phyloP scores from a whole-genome alignment of 2,113 vertebrate species.

The Tautogolabrus adspersus region DNA sequence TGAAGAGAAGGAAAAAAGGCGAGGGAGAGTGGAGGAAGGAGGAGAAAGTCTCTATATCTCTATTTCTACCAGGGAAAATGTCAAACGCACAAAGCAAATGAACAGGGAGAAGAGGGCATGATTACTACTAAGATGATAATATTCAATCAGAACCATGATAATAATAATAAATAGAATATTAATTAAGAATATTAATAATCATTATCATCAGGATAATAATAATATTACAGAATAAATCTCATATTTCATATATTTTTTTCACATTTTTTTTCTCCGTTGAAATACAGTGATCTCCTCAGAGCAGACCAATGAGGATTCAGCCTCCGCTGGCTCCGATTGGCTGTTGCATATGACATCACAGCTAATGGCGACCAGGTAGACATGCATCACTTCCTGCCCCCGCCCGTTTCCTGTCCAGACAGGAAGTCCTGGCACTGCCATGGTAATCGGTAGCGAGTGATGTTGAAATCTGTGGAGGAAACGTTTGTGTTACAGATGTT shows the following conservation, averaged over 20 bases:
- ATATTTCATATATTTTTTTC: conserved; percentile 77
- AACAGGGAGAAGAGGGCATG: conserved; percentile 91
- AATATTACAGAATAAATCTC: conserved; percentile 99
- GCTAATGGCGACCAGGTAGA: conserved; percentile 97
- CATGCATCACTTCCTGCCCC: conserved; percentile 90
- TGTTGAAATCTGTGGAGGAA: conserved; percentile 62
- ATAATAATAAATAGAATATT: conserved; percentile 81
- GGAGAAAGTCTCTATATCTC: conserved; percentile 65
- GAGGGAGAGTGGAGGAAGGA: conserved; percentile 35
- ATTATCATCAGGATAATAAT: conserved; percentile 89
- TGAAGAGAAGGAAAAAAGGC: conserved; percentile 10
- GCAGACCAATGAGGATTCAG: conserved; percentile 78
- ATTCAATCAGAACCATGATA: conserved; percentile 78
- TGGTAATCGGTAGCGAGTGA: conserved; percentile 71
- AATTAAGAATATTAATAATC: conserved; percentile 82
- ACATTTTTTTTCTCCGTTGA: conserved; percentile 91
- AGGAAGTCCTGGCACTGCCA: conserved; percentile 75
- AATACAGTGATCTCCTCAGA: conserved; percentile 85
- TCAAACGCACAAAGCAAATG: conserved; percentile 97
- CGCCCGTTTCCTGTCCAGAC: conserved; percentile 70
- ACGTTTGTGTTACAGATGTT: background rate
- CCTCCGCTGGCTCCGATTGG: conserved; percentile 81
- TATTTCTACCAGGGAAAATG: conserved; percentile 92
- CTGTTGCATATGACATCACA: conserved; percentile 99
- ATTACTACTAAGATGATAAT: conserved; percentile 88